Conservation (phyloP, 2,888 invertebrate species). For the Coelopa pilipes region DNA sequence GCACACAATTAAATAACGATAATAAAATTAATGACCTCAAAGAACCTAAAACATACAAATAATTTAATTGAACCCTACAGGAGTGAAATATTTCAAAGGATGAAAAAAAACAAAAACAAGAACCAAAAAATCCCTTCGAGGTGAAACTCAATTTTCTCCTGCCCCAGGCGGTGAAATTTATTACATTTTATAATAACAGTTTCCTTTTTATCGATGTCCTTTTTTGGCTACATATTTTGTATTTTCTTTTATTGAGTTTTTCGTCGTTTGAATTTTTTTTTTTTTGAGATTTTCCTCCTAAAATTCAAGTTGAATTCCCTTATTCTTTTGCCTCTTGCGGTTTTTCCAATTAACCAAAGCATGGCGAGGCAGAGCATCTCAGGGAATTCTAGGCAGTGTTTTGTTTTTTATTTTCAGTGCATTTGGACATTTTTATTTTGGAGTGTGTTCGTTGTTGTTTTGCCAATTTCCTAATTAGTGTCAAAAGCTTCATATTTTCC, state of each 20-base stretch:
- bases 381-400: neutral
- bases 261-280: no score
- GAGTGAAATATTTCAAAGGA: neutral
- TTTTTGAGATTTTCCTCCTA: no score
- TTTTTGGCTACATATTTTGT: no score
- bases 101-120: neutral
- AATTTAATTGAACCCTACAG: no score
- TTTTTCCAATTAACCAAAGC: neutral
- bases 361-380: neutral
- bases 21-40: no score
- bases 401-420: neutral
- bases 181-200: no score
- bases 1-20: no score
- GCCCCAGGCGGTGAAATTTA: no score
- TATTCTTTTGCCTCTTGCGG: neutral
- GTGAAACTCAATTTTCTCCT: neutral
- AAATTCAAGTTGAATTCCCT: neutral
- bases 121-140: neutral
- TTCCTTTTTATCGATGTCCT: neutral
- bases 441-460: conserved; percentile 10
- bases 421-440: neutral
- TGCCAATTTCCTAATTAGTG: conserved; percentile 26
- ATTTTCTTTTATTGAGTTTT: no score
- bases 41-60: no score
- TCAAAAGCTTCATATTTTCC: conserved; percentile 8